Percentiles rank a stretch among this genome's conserved stretches.
Evolutionary conservation across 2,888 invertebrate species (phyloP).

Genomic region (Anoncus sp.): DNA sequence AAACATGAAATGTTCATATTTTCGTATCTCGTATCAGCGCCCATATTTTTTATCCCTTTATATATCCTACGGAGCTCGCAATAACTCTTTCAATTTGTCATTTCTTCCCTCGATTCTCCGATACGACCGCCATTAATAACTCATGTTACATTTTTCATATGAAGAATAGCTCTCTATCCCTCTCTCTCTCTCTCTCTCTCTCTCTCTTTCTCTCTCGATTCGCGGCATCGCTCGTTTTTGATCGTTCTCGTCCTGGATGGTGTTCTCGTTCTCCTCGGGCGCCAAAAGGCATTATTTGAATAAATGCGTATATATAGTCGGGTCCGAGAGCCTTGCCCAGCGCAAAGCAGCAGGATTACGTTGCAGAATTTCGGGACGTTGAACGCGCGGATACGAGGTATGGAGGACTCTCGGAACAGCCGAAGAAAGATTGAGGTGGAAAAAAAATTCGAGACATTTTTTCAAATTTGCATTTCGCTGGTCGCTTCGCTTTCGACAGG

Average conservation of each 20-base stretch:
- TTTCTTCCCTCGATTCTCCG: background rate
- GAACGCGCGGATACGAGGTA: slow-evolving; percentile 15
- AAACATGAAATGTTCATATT: too few relatives aligned
- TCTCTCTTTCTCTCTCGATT: slow-evolving; percentile 27
- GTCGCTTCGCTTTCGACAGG: slow-evolving; percentile 40
- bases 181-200: slow-evolving; percentile 24
- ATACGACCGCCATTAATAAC: slow-evolving; percentile 38
- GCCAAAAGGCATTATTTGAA: slow-evolving; percentile 46
- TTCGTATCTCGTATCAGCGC: background rate
- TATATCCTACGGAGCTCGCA: background rate
- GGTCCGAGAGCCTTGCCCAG: slow-evolving; percentile 14
- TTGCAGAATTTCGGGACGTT: slow-evolving; percentile 17
- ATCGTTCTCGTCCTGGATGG: slow-evolving; percentile 29
- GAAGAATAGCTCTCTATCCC: slow-evolving; percentile 39
- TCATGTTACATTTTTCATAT: slow-evolving; percentile 29
- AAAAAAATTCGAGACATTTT: slow-evolving; percentile 66
- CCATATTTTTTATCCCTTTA: background rate
- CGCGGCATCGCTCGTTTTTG: slow-evolving; percentile 24
- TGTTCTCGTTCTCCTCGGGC: slow-evolving; percentile 29
- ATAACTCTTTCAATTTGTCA: slow-evolving; percentile 33
- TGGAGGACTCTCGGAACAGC: too few relatives aligned
- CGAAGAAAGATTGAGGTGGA: slow-evolving; percentile 50
- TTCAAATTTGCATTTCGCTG: slow-evolving; percentile 74
- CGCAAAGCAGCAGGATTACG: slow-evolving; percentile 28
- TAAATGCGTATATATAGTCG: slow-evolving; percentile 39